Percentiles rank a stretch among this genome's conserved stretches.
phyloP scores from a whole-genome alignment of 1,140 invertebrate genomes.

The Paramacrobiotus metropolitanus region DNA sequence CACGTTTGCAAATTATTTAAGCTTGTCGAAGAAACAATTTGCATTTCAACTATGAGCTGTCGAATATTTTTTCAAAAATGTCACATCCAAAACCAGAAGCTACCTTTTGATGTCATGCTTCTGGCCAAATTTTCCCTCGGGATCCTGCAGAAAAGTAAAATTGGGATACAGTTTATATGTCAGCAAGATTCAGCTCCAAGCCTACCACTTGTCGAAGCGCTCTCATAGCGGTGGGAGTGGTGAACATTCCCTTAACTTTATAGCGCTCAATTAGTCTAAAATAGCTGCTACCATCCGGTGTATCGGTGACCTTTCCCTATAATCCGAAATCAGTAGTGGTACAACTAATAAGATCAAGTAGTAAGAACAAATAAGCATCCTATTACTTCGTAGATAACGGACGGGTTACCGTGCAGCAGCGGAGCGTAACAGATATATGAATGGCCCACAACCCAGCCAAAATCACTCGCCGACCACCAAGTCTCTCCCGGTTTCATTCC shows the following conservation, averaged over 20 bases:
- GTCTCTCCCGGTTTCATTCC: constrained; percentile 50
- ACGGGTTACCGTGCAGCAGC: constrained; percentile 49
- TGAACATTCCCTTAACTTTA: constrained; percentile 55
- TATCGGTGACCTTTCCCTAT: constrained; percentile 65
- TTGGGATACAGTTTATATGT: constrained; percentile 27
- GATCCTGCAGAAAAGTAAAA: constrained; percentile 15
- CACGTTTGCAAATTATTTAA: too few species aligned
- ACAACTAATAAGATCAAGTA: background rate
- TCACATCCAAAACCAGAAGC: too few species aligned
- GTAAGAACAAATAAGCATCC: background rate
- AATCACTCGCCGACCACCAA: constrained; percentile 61
- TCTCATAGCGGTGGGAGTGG: constrained; percentile 65
- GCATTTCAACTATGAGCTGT: too few species aligned
- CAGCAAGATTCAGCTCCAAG: constrained; percentile 13
- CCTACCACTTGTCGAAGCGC: constrained; percentile 47
- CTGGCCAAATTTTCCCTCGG: constrained; percentile 15
- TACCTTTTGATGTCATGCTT: constrained; percentile 12
- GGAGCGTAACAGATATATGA: constrained; percentile 82
- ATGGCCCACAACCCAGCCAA: constrained; percentile 81
- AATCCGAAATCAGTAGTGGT: constrained; percentile 4
- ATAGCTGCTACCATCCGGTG: constrained; percentile 67
- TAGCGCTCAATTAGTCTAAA: constrained; percentile 70
- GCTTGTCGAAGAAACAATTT: too few species aligned
- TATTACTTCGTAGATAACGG: constrained; percentile 55
- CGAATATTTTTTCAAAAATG: too few species aligned